phyloP scores from a whole-genome alignment of 2,113 vertebrate genomes.

The Capra hircus region DNA sequence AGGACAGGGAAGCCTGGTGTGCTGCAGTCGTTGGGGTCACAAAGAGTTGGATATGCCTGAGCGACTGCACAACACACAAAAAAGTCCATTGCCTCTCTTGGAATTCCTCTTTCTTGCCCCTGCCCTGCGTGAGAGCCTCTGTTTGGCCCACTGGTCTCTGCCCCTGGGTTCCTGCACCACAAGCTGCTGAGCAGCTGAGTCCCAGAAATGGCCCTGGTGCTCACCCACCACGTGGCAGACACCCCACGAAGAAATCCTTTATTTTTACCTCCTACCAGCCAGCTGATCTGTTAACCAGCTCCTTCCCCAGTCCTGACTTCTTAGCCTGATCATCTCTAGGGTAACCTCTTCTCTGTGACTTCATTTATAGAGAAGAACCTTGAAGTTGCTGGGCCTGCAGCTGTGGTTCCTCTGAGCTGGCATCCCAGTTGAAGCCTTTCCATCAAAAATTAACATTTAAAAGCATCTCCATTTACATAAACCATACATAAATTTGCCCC shows the following conservation, averaged over 20 bases:
- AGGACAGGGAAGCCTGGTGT: background rate
- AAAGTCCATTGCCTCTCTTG: background rate
- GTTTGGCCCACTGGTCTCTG: background rate
- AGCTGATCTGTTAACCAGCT: background rate
- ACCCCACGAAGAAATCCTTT: background rate
- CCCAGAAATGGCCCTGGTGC: background rate
- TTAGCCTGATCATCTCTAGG: background rate
- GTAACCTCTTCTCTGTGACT: background rate
- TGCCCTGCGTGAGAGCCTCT: background rate
- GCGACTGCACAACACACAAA: background rate
- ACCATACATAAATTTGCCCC: background rate
- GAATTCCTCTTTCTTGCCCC: background rate
- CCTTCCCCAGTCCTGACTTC: background rate
- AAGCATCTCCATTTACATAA: slow-evolving; percentile 58
- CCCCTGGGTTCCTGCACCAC: background rate
- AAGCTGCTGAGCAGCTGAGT: background rate
- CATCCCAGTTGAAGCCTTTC: slow-evolving; percentile 21
- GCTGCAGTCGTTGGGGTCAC: background rate
- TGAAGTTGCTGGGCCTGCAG: background rate
- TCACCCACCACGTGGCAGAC: fast-evolving
- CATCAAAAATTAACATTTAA: slow-evolving; percentile 58
- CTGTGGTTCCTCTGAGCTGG: slow-evolving; percentile 7
- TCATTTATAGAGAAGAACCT: background rate
- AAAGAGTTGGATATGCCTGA: background rate
- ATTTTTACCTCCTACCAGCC: background rate